Evolutionary conservation across 1,140 invertebrate genomes (phyloP), one percentile per base, ranked within the genome.

Genomic region (Andrena cerasifolii): DNA sequence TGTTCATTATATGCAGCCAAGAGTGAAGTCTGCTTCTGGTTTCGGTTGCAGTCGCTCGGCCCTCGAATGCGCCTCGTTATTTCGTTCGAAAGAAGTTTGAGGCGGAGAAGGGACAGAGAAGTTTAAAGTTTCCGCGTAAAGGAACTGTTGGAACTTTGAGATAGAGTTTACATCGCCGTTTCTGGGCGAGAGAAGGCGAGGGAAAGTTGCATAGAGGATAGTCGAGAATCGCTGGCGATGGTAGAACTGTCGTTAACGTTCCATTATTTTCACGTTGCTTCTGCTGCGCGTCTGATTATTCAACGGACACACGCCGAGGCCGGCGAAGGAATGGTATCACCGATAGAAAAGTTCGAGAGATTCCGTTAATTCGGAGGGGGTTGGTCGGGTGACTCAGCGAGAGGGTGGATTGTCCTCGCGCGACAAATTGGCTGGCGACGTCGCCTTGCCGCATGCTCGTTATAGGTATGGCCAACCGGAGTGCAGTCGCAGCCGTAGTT

Each of bases 1-100:
- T 36, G 51, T 58, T 56, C 53, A 78, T 82, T 76, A 71, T 36
- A 62, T 62, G 53, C 45, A 59, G n/a, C 31, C 70, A 33, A 10
- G 4, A 62, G 56, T 61, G 31, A 24, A 65, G 49, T 63, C 8
- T 10, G 33, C 8, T 31, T 3, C 4, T 33, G 6, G 14, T 12
- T 61, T 36, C 40, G 33, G 26, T 24, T 1, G 47, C 31, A 16
- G 49, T 16, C 31, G 54, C 21, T 47, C 16, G 18, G 5, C 24
- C 21, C 18, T n/a, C 10, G 47, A 54, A 53, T 82, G 62, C 68
- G 68, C 78, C 75, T 83, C 67, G 74, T 83, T 82, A 82, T 51
- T 73, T 45, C 36, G 33, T 45, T 14, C 47, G 66, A 10, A 47
- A 70, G 58, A 70, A 82, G 28, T 7, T n/a, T 26, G 18, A 40